Evolutionary conservation across 2,888 invertebrate genomes (phyloP), one percentile per base, ranked within the genome.

Genomic region (Disparrhopalites patrizii): DNA sequence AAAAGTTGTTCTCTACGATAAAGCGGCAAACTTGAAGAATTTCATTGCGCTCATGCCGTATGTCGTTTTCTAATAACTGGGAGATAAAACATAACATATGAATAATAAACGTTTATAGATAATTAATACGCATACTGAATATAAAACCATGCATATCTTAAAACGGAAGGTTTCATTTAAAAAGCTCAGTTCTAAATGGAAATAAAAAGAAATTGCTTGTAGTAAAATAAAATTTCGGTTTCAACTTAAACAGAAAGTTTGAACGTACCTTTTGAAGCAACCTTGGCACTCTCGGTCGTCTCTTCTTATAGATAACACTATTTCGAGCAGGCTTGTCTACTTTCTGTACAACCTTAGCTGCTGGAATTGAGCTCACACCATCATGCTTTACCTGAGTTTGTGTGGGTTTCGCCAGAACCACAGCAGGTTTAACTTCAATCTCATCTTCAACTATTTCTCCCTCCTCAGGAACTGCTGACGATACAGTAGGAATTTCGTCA

Each of bases 11-110:
- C 70, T 86, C 83, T 31, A 88, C 86, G 57, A 93, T 86, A 81
- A 86, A 85, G 73, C 89, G 86, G 36, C 94, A 85, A 81, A 93
- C 94, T 78, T 95, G 94, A 31, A 93, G 82, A 57, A 95, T 83
- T 54, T 90, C 82, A 80, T 94, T 95, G 61, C 94, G 83, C 80
- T 95, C 95, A 75, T 90, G 89, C 70, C 86, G 82, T 73, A 95
- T 91, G 78, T 93, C 91, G 65, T 84, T 83, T 56, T 85, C 85
- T 63, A 95, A 80, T 28, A 95, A 79, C 82, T 83, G 77, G 31
- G 80, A 79, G 65, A 69, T 68, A 61, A 70, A 71, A 69, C 68
- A 62, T 30, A 23, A 23, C 13, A 20, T 7, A n/a, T n/a, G n/a
- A n/a, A n/a, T n/a, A n/a, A n/a, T n/a, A n/a, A n/a, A n/a, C n/a